Evolutionary conservation across 37 sponge, comb jelly and placozoan species (phyloP).

Genomic region (Chondrosia reniformis): DNA sequence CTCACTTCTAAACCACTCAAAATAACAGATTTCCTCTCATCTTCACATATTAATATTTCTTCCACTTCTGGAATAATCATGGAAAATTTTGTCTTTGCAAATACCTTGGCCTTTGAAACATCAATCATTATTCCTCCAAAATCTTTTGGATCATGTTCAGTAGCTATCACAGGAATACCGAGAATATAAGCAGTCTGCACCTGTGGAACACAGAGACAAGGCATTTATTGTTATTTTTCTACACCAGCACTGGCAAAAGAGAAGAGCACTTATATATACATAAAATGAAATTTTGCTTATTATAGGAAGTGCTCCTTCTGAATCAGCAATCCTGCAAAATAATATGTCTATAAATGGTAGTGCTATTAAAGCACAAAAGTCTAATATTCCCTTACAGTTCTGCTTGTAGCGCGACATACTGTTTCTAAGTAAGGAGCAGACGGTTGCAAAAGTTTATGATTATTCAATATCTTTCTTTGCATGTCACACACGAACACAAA

Average conservation of each 20-base stretch:
- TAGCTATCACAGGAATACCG: constrained; percentile 91
- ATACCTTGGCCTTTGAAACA: constrained; percentile 65
- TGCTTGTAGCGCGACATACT: too few species aligned
- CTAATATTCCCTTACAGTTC: too few species aligned
- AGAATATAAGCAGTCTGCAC: constrained; percentile 87
- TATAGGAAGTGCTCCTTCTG: too few species aligned
- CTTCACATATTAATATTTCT: constrained; percentile 36
- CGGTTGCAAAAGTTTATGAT: too few species aligned
- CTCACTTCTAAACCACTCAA: constrained; percentile 94
- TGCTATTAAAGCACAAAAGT: too few species aligned
- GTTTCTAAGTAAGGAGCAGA: too few species aligned
- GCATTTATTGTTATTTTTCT: too few species aligned
- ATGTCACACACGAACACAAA: constrained; percentile 97
- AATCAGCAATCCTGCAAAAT: too few species aligned
- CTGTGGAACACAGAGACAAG: constrained; percentile 25
- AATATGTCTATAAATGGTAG: too few species aligned
- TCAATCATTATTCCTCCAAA: constrained; percentile 89
- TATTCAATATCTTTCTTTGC: constrained; percentile 99
- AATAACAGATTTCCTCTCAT: constrained; percentile 76
- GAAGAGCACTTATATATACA: too few species aligned
- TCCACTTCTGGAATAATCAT: constrained; percentile 91
- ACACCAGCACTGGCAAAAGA: too few species aligned
- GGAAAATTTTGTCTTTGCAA: constrained; percentile 90
- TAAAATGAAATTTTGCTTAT: too few species aligned
- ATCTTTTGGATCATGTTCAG: constrained; percentile 98